Base-by-base conservation (phyloP, 2,113 vertebrate species). In the Dissostichus mawsoni region DNA sequence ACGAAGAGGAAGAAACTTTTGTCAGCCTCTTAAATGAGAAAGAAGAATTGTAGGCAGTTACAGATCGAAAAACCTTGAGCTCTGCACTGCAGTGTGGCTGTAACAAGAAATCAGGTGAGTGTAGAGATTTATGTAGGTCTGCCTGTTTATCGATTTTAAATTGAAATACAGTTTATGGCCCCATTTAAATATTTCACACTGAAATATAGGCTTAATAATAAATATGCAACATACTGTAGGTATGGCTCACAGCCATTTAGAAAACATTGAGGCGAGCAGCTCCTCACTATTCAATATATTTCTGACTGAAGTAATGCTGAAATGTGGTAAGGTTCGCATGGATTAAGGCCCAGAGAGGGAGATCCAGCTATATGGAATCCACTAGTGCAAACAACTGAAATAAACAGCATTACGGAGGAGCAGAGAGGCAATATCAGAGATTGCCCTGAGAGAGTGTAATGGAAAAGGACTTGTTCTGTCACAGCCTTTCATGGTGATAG, bases 391-490 rank as follows among this genome's bases (percentile, higher is more conserved):
- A 86, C 69, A 90, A 79, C 45, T 86, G 82, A 88, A 93, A 89
- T 87, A 91, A 92, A 87, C 70, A 85, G 74, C 86, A 88, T 92
- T 86, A 91, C 55, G n/a, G 69, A 82, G 82, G 51, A 87, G 83
- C 78, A 83, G 65, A 55, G 80, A 89, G 83, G 84, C 81, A 91
- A 88, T 92, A 92, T 85, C 85, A 90, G 80, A 92, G 87, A 92
- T 85, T 89, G 91, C 70, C 87, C 80, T 76, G 74, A 87, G 90
- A 85, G 91, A 87, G 81, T n/a, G 44, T 90, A 92, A 93, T 90
- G 79, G 89, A 89, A 92, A 92, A 87, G 83, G 90, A 91, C 92
- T 92, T 89, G 88, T 92, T 90, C 93, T 94, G 94, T 94, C 94
- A 90, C 82, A 85, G 88, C 85, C 84, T 74, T 81, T 94, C 88